A percentile compares a stretch with the other conserved stretches of the same genome.
phyloP scores from a whole-genome alignment of 2,797 vertebrate species.

The Notolabrus celidotus region DNA sequence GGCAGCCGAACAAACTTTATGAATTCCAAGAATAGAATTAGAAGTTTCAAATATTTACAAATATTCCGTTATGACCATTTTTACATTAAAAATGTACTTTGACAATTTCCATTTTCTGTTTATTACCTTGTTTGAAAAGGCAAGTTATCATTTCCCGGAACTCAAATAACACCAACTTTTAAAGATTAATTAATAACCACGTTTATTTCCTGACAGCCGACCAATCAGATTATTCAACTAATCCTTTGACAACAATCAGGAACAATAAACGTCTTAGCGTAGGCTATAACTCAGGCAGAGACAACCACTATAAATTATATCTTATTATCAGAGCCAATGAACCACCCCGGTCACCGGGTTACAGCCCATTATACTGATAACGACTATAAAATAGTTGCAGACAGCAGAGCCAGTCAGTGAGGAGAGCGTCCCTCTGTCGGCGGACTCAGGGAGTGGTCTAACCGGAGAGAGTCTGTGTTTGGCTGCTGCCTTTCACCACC shows the following conservation, averaged over 20 bases:
- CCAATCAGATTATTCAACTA: conserved; percentile 1
- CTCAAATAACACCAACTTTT: too few relatives aligned
- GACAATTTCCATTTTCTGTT: too few relatives aligned
- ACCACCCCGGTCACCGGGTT: conserved; percentile 2
- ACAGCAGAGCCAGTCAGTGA: conserved; percentile 28
- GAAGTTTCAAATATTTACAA: too few relatives aligned
- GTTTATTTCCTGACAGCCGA: background rate
- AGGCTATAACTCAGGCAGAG: background rate
- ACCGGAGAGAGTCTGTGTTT: conserved; percentile 23
- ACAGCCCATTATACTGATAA: background rate
- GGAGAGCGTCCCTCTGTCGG: conserved; percentile 72
- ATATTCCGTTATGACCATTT: too few relatives aligned
- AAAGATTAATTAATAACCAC: background rate
- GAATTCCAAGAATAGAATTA: too few relatives aligned
- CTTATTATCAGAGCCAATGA: conserved; percentile 7
- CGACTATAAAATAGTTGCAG: conserved; percentile 11
- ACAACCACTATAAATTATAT: conserved; percentile 2
- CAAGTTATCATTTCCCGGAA: too few relatives aligned
- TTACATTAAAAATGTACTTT: too few relatives aligned
- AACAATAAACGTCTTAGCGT: background rate
- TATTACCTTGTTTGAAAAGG: too few relatives aligned
- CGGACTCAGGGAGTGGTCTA: conserved; percentile 68
- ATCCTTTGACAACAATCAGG: background rate
- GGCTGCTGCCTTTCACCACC: conserved; percentile 62
- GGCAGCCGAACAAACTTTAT: too few relatives aligned